phyloP scores from a whole-genome alignment of 2,113 vertebrate species.

The Mus pahari region DNA sequence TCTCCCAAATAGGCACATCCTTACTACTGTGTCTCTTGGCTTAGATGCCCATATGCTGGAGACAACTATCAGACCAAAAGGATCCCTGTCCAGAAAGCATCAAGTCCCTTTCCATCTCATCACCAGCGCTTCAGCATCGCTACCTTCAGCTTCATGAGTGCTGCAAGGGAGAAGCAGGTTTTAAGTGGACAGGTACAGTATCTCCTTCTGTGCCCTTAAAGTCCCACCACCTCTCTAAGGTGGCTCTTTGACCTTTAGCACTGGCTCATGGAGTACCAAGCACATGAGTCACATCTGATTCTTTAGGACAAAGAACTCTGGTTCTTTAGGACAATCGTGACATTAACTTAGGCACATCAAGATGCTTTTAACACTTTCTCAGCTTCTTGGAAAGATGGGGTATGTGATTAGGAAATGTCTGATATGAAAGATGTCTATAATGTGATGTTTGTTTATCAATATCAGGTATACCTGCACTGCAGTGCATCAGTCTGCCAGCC shows the following conservation, averaged over 20 bases:
- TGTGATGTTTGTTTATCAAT: not conserved
- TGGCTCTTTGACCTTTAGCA: not conserved
- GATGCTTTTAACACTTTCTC: not conserved
- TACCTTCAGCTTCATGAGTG: conserved; percentile 84
- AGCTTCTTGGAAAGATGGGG: not conserved
- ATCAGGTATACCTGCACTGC: conserved; percentile 84
- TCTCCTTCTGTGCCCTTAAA: not conserved
- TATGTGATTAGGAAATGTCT: accelerated
- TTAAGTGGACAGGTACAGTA: conserved; percentile 78
- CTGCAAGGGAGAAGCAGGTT: not conserved
- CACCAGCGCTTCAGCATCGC: conserved; percentile 84
- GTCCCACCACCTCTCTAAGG: accelerated
- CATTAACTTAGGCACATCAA: too few species aligned
- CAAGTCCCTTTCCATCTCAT: conserved; percentile 78
- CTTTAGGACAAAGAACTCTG: not conserved
- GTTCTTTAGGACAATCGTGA: too few species aligned
- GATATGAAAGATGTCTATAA: not conserved
- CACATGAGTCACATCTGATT: too few species aligned
- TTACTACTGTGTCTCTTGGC: conserved; percentile 52
- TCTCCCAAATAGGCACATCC: not conserved
- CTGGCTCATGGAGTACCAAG: too few species aligned
- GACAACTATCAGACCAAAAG: conserved; percentile 84
- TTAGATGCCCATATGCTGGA: conserved; percentile 85
- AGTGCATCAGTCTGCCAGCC: conserved; percentile 77
- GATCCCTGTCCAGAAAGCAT: conserved; percentile 47